Evolutionary conservation across 2,888 invertebrate genomes (phyloP).

Genomic region (Nysson spinosus): DNA sequence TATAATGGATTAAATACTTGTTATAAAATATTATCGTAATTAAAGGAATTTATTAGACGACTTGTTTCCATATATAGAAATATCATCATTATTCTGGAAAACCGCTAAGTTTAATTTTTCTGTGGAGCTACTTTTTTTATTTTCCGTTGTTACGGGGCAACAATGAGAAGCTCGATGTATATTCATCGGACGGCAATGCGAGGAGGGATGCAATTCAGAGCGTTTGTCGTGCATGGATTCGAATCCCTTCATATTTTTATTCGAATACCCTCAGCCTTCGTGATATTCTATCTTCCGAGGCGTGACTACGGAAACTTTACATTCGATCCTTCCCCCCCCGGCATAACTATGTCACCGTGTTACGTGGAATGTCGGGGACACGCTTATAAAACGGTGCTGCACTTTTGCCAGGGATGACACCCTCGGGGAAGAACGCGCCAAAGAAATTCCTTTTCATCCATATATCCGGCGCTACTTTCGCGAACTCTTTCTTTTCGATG

Average conservation of each 20-base stretch:
- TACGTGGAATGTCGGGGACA: conserved; percentile 4
- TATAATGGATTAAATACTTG: no score
- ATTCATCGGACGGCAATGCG: neutral
- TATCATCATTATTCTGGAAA: no score
- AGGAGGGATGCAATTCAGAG: neutral
- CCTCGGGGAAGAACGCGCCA: neutral
- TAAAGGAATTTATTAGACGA: no score
- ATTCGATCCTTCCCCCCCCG: neutral
- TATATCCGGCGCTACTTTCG: neutral
- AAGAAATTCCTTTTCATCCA: neutral
- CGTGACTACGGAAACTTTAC: neutral
- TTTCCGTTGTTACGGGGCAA: neutral
- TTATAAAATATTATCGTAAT: no score
- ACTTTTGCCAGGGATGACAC: conserved; percentile 1
- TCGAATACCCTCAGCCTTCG: neutral
- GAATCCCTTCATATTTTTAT: conserved; percentile 6
- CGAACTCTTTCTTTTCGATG: neutral
- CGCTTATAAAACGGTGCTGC: conserved; percentile 7
- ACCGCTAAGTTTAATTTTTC: no score
- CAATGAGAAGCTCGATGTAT: neutral
- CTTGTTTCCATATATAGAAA: no score
- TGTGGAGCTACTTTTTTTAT: no score
- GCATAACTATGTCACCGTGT: conserved; percentile 9
- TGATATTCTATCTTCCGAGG: neutral
- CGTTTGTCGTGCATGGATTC: neutral